Evolutionary conservation across 2,888 invertebrate species (phyloP).

Genomic region (Resseliella maxima): DNA sequence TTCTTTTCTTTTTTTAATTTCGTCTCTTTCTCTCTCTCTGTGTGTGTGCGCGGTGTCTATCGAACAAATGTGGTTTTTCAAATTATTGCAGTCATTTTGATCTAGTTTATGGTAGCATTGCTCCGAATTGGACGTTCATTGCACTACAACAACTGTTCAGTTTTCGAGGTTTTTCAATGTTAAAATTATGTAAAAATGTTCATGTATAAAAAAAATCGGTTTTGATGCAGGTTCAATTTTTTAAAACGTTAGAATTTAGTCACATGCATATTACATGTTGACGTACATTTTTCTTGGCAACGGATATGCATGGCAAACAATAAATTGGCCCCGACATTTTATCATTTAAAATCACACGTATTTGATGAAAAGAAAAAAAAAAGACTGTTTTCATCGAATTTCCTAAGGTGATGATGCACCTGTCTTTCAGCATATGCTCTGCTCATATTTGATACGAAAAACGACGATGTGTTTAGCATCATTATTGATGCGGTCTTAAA

Average conservation of each 20-base stretch:
- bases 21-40: too few species aligned
- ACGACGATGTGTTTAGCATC: neutral
- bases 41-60: neutral
- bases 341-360: slow-evolving; percentile 23
- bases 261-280: neutral
- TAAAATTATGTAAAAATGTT: neutral
- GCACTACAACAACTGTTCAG: neutral
- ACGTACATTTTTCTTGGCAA: neutral
- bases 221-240: neutral
- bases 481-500: neutral
- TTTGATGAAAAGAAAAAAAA: neutral
- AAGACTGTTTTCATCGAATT: neutral
- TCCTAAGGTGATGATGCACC: neutral
- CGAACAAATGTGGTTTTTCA: neutral
- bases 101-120: slow-evolving; percentile 36
- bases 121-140: slow-evolving; percentile 20
- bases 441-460: slow-evolving; percentile 13
- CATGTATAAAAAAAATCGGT: neutral
- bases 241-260: neutral
- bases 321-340: neutral
- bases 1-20: neutral
- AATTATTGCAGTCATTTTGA: neutral
- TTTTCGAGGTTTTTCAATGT: neutral
- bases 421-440: slow-evolving; percentile 31
- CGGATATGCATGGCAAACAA: neutral